A percentile compares a stretch with the other conserved stretches of the same genome.
phyloP scores from a whole-genome alignment of 30 jellyfish, hydroid and myxozoan genomes.

The Aurelia sp. region DNA sequence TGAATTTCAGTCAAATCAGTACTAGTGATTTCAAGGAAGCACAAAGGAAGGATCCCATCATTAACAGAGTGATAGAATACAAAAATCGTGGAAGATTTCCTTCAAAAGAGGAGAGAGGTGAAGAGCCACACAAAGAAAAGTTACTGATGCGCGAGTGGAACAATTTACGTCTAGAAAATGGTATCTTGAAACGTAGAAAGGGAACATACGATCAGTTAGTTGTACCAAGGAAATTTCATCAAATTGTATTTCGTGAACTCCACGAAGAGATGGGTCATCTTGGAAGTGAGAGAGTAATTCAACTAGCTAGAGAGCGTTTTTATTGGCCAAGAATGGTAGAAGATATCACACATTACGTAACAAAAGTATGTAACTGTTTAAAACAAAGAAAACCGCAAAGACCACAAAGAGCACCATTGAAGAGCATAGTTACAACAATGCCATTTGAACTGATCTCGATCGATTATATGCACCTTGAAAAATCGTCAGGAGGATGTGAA shows the following conservation, averaged over 20 bases:
- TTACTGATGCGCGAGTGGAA: not conserved
- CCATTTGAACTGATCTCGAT: too few relatives aligned
- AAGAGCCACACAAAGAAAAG: not conserved
- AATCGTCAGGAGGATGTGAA: too few relatives aligned
- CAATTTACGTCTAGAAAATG: too few relatives aligned
- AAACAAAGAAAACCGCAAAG: too few relatives aligned
- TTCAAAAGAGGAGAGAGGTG: not conserved
- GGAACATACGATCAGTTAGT: conserved; percentile 15
- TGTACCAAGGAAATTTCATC: conserved; percentile 2
- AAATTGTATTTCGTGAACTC: not conserved
- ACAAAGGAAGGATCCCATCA: not conserved
- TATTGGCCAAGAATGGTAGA: too few relatives aligned
- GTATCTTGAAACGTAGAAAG: not conserved
- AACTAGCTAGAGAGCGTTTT: conserved; percentile 12
- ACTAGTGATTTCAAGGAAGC: not conserved
- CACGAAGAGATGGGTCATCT: conserved; percentile 38
- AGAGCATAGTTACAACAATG: too few relatives aligned
- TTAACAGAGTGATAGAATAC: too few relatives aligned
- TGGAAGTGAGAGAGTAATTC: conserved; percentile 37
- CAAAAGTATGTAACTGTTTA: not conserved
- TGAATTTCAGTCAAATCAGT: conserved; percentile 9
- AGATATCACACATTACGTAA: not conserved
- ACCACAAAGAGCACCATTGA: too few relatives aligned
- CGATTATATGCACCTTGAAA: too few relatives aligned
- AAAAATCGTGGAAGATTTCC: too few relatives aligned